These are phyloP conservation scores for Charaxes varanes DNA, from an alignment of 1,140 invertebrate species.

Conservation along the genomic window DNA sequence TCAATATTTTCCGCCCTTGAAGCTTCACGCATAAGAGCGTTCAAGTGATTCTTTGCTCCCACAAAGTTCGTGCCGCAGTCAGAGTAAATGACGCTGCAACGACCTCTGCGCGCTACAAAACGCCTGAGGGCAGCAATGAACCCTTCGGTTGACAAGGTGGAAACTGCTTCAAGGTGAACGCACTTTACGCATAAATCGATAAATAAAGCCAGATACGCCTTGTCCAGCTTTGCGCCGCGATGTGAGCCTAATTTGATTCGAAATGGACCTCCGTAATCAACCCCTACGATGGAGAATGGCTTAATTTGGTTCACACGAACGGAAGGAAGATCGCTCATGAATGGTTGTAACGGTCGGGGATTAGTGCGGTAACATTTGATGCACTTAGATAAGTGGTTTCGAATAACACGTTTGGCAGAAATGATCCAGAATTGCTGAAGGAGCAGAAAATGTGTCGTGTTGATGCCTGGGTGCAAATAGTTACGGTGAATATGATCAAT, in stretches of 20 bases:
- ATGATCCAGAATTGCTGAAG: constrained; percentile 16
- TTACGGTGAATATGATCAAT: constrained; percentile 10
- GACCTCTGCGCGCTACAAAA: constrained; percentile 12
- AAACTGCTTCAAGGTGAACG: constrained; percentile 11
- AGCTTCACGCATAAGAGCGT: constrained; percentile 2
- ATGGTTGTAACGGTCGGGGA: constrained; percentile 8
- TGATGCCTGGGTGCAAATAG: constrained; percentile 9
- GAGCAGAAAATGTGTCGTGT: constrained; percentile 12
- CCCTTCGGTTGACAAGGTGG: constrained; percentile 3
- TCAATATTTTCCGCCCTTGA: constrained; percentile 1
- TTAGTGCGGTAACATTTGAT: constrained; percentile 5
- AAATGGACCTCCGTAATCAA: constrained; percentile 12
- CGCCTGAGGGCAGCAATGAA: constrained; percentile 14
- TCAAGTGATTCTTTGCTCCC: constrained; percentile 8
- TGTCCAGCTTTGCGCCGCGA: constrained; percentile 3
- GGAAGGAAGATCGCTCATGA: constrained; percentile 13
- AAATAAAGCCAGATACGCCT: constrained; percentile 11
- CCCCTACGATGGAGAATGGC: constrained; percentile 9
- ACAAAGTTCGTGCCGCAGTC: constrained; percentile 14
- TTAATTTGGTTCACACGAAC: constrained; percentile 8
- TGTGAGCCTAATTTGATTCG: constrained; percentile 4
- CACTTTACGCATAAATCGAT: constrained; percentile 6
- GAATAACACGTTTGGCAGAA: constrained; percentile 14
- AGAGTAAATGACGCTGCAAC: constrained; percentile 9
- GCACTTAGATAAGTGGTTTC: constrained; percentile 7